phyloP scores from a whole-genome alignment of 2,113 vertebrate species.

The Platysteira castanea region DNA sequence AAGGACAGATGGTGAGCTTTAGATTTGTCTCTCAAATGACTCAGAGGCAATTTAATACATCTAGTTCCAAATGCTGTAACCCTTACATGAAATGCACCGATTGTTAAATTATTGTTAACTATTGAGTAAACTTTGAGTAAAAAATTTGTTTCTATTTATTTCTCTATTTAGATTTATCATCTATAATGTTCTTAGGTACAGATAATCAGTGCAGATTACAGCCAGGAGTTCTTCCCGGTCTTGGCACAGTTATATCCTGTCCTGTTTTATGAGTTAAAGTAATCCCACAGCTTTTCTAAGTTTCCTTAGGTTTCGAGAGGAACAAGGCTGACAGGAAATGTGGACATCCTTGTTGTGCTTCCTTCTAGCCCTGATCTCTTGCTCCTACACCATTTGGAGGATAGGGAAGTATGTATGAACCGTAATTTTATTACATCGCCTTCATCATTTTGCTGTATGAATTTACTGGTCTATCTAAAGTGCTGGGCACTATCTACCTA shows the following conservation, averaged over 20 bases:
- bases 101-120: neutral
- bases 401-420: neutral
- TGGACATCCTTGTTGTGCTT: neutral
- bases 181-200: neutral
- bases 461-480: neutral
- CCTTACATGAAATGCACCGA: neutral
- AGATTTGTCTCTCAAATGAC: slow-evolving; percentile 37
- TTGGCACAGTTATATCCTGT: neutral
- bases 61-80: neutral
- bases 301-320: neutral
- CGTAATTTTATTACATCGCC: neutral
- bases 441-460: neutral
- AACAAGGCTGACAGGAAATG: neutral
- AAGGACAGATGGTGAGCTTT: slow-evolving; percentile 29
- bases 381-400: neutral
- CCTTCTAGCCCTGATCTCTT: neutral
- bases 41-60: neutral
- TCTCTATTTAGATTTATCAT: neutral
- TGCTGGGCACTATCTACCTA: neutral
- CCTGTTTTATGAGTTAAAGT: neutral
- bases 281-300: neutral
- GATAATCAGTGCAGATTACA: neutral
- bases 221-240: neutral
- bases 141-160: neutral
- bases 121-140: neutral